A percentile compares a stretch with the other conserved stretches of the same genome.
These are phyloP conservation scores for Nestor notabilis DNA, from an alignment of 2,113 vertebrate genomes.

Conservation along the genomic window DNA sequence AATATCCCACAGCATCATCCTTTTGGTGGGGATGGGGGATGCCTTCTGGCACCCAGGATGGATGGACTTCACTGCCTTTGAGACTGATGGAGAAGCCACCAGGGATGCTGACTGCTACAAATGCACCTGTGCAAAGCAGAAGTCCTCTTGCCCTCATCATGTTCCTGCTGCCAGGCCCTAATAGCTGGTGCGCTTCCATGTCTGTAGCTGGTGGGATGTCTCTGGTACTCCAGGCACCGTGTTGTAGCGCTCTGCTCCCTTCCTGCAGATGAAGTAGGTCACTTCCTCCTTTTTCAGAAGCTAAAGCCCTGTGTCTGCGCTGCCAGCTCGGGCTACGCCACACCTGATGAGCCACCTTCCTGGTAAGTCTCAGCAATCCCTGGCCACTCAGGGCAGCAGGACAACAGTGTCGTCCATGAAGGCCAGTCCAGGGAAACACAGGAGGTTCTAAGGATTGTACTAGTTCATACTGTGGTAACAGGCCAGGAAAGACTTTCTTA, in stretches of 20 bases:
- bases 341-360: neutral
- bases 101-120: neutral
- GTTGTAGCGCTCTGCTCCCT: neutral
- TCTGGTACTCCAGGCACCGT: neutral
- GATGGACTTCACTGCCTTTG: neutral
- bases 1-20: neutral
- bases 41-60: neutral
- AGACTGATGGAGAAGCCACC: neutral
- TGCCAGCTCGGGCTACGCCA: neutral
- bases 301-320: neutral
- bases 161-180: neutral
- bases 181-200: neutral
- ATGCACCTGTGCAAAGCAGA: neutral
- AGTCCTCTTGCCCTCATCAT: neutral
- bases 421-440: neutral
- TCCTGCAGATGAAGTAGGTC: neutral
- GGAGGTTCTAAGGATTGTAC: neutral
- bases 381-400: neutral
- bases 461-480: neutral
- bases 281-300: neutral
- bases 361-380: neutral
- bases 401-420: accelerated
- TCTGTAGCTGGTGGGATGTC: neutral
- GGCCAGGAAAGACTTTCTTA: neutral
- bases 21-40: neutral